These are phyloP conservation scores for Magallana nippona DNA, from an alignment of 2,888 invertebrate species.

Conservation along the genomic window DNA sequence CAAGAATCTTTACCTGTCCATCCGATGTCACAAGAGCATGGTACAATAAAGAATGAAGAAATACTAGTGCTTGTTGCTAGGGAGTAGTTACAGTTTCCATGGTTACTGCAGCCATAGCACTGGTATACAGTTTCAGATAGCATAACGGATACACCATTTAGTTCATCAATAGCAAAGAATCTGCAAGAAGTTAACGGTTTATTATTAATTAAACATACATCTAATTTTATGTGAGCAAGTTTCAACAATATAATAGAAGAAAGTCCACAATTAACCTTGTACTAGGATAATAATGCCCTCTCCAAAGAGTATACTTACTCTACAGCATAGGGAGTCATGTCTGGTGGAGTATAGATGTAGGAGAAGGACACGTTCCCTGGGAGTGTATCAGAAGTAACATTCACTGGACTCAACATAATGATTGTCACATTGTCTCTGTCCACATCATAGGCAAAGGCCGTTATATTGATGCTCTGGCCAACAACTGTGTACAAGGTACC, in stretches of 20 bases:
- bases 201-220: neutral
- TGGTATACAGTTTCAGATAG: conserved; percentile 33
- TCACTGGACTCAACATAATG: conserved; percentile 15
- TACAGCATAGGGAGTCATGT: conserved; percentile 19
- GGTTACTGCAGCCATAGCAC: conserved; percentile 46
- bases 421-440: conserved; percentile 41
- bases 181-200: neutral
- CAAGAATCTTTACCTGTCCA: conserved; percentile 49
- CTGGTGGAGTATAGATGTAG: conserved; percentile 9
- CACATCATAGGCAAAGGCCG: conserved; percentile 41
- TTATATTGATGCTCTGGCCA: conserved; percentile 4
- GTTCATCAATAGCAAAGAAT: conserved; percentile 43
- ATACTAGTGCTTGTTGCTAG: neutral
- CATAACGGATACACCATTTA: conserved; percentile 40
- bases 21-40: conserved; percentile 50
- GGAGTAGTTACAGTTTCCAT: conserved; percentile 48
- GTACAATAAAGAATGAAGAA: conserved; percentile 41
- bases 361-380: conserved; percentile 4
- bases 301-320: neutral
- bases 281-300: too few species aligned
- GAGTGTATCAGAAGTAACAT: neutral
- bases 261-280: too few species aligned
- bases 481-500: conserved; percentile 38
- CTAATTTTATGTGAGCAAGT: too few species aligned
- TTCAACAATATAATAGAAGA: too few species aligned